phyloP scores from a whole-genome alignment of 2,797 vertebrate species.

The Helicolenus hilgendorfi region DNA sequence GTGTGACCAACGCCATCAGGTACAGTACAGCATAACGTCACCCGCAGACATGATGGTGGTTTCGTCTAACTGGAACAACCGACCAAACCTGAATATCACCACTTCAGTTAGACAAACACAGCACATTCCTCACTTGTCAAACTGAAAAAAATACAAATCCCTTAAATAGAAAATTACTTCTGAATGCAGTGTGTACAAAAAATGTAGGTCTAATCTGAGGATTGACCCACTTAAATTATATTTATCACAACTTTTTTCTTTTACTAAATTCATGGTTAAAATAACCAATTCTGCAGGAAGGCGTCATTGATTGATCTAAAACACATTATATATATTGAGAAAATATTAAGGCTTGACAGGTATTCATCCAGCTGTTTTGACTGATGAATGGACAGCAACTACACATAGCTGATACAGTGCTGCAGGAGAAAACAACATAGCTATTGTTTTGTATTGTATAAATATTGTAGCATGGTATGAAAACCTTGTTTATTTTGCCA shows the following conservation, averaged over 20 bases:
- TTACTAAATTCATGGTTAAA: background rate
- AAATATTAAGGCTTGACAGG: background rate
- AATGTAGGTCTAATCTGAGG: slow-evolving; percentile 2
- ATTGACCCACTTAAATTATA: background rate
- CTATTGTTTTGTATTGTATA: too few relatives aligned
- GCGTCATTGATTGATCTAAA: background rate
- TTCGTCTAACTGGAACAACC: slow-evolving; percentile 85
- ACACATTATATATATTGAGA: background rate
- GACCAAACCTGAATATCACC: slow-evolving; percentile 83
- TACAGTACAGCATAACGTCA: slow-evolving; percentile 70
- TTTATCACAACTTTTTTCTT: background rate
- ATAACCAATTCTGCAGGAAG: background rate
- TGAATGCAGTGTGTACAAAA: background rate
- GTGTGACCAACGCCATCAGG: slow-evolving; percentile 52
- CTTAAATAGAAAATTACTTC: background rate
- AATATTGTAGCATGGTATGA: too few relatives aligned
- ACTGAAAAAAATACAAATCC: slow-evolving; percentile 23
- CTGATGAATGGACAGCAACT: background rate
- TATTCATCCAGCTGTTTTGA: background rate
- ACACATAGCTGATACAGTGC: background rate
- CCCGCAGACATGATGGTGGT: slow-evolving; percentile 64
- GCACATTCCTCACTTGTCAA: slow-evolving; percentile 82
- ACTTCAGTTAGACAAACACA: slow-evolving; percentile 70
- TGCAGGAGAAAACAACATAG: background rate
- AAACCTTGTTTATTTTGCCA: too few relatives aligned